These are phyloP conservation scores for Eurypyga helias DNA, from an alignment of 2,113 vertebrate genomes.

Conservation along the genomic window DNA sequence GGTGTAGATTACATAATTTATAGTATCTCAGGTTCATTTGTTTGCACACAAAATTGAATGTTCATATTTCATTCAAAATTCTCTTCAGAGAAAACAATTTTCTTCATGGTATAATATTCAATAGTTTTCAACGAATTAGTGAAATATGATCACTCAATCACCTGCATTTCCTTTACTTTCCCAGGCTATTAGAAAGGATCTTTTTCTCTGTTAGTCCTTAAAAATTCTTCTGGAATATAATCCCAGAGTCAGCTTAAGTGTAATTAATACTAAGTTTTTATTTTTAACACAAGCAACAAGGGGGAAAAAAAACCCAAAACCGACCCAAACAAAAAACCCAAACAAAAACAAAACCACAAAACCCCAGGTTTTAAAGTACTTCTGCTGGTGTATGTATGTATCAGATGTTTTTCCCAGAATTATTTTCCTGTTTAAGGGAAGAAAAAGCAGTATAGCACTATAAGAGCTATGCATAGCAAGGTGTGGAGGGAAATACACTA, in stretches of 20 bases:
- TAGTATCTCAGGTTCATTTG: not conserved
- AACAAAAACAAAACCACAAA: too few species aligned
- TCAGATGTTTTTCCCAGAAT: not conserved
- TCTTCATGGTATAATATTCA: constrained; percentile 53
- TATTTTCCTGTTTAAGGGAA: not conserved
- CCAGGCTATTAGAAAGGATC: constrained; percentile 70
- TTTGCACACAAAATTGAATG: constrained; percentile 35
- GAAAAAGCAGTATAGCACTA: not conserved
- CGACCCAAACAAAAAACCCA: too few species aligned
- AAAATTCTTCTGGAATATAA: constrained; percentile 72
- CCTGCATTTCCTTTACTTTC: constrained; percentile 76
- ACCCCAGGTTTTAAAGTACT: too few species aligned
- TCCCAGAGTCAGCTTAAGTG: constrained; percentile 74
- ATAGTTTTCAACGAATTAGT: constrained; percentile 34
- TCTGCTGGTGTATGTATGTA: not conserved
- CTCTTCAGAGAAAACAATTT: constrained; percentile 63
- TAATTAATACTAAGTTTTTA: constrained; percentile 74
- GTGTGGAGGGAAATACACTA: not conserved
- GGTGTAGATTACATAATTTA: not conserved
- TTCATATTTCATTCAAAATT: constrained; percentile 70
- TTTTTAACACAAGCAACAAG: constrained; percentile 38
- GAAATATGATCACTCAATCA: constrained; percentile 75
- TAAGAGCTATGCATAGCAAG: not conserved
- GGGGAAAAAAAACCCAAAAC: too few species aligned
- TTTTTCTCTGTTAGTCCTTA: constrained; percentile 62